Percentiles rank a stretch among this genome's conserved stretches.
Conservation (phyloP, 2,888 invertebrate species). For the Pollenia griseotomentosa region DNA sequence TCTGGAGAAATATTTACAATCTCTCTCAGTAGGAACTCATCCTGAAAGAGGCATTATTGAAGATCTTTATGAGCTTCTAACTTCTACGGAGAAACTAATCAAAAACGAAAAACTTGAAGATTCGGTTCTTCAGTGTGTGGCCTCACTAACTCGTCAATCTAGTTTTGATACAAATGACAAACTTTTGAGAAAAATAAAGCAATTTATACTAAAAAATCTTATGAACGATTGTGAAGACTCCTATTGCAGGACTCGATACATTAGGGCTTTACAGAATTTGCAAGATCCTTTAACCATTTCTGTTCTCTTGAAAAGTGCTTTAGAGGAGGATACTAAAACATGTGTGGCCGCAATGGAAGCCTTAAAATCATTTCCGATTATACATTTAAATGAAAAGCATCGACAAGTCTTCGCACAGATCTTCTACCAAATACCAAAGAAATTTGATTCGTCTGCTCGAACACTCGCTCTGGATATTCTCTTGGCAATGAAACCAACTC, state of each 20-base stretch:
- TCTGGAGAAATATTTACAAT: constrained; percentile 90
- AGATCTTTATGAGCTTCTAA: constrained; percentile 77
- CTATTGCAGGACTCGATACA: constrained; percentile 86
- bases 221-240: constrained; percentile 85
- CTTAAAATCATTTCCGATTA: constrained; percentile 85
- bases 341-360: constrained; percentile 89
- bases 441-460: constrained; percentile 89
- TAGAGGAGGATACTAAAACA: constrained; percentile 85
- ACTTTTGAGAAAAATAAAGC: constrained; percentile 71
- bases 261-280: constrained; percentile 90
- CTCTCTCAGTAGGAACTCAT: constrained; percentile 88
- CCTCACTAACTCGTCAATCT: constrained; percentile 86
- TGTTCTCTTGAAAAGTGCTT: constrained; percentile 86
- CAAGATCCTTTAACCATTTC: constrained; percentile 87
- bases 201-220: constrained; percentile 81
- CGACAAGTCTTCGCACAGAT: constrained; percentile 85
- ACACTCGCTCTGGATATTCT: constrained; percentile 89
- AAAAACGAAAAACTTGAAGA: constrained; percentile 87
- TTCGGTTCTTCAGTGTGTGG: constrained; percentile 88
- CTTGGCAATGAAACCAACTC: constrained; percentile 86
- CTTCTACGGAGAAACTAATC: constrained; percentile 83
- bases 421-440: constrained; percentile 86
- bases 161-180: constrained; percentile 79
- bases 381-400: constrained; percentile 82
- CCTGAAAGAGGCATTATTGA: constrained; percentile 86